These are phyloP conservation scores for Apis cerana DNA, from an alignment of 1,140 invertebrate genomes.

Conservation along the genomic window DNA sequence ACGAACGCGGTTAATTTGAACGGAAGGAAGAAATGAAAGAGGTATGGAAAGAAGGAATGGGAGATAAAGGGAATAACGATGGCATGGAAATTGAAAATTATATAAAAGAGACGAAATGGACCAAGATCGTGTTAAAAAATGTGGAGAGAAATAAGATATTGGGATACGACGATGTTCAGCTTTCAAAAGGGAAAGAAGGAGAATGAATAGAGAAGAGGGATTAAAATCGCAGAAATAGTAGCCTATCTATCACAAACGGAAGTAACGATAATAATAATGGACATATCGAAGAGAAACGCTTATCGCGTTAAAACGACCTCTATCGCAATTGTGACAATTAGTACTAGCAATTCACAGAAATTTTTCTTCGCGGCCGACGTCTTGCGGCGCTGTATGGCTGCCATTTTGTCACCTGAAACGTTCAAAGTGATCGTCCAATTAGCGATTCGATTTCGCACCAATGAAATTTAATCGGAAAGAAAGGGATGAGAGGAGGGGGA, in stretches of 20 bases:
- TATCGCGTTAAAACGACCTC: slow-evolving; percentile 76
- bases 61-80: background rate
- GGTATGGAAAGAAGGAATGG: background rate
- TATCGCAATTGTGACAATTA: slow-evolving; percentile 69
- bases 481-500: too few relatives aligned
- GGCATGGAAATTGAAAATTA: background rate
- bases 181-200: slow-evolving; percentile 28
- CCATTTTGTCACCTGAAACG: slow-evolving; percentile 81
- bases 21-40: background rate
- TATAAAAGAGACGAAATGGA: background rate
- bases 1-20: background rate
- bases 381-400: slow-evolving; percentile 80
- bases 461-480: background rate
- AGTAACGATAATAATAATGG: slow-evolving; percentile 74
- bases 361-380: slow-evolving; percentile 74
- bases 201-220: background rate
- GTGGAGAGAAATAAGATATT: background rate
- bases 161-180: slow-evolving; percentile 13
- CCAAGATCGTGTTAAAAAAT: background rate
- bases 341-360: slow-evolving; percentile 69
- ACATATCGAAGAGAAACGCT: slow-evolving; percentile 76
- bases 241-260: slow-evolving; percentile 76
- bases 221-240: slow-evolving; percentile 58
- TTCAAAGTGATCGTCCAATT: slow-evolving; percentile 34
- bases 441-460: background rate